phyloP scores from a whole-genome alignment of 2,888 invertebrate species.

The Trissolcus brochymenae region DNA sequence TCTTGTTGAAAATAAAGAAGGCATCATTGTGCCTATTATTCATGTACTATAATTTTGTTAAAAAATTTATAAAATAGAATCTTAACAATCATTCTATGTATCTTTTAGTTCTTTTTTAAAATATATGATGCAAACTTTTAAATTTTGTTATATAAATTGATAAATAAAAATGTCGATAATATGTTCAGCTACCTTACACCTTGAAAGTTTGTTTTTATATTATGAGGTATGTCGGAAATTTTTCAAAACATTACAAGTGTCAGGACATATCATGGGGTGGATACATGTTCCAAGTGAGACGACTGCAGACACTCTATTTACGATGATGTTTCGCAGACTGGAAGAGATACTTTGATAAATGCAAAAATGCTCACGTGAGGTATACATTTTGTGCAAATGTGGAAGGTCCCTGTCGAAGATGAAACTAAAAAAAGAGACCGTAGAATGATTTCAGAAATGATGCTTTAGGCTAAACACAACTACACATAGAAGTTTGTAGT shows the following conservation, averaged over 20 bases:
- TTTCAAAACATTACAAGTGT: constrained; percentile 26
- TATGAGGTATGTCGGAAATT: background rate
- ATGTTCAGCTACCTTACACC: background rate
- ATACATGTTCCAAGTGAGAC: constrained; percentile 22
- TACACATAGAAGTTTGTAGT: too few relatives aligned
- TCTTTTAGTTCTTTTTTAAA: too few relatives aligned
- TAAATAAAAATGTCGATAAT: too few relatives aligned
- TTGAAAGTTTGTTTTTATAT: background rate
- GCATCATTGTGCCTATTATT: too few relatives aligned
- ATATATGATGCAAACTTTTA: too few relatives aligned
- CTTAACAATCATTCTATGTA: too few relatives aligned
- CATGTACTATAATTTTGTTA: too few relatives aligned
- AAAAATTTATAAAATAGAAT: too few relatives aligned
- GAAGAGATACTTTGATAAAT: constrained; percentile 51
- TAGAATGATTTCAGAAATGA: constrained; percentile 33
- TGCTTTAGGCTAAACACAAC: background rate
- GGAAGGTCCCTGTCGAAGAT: constrained; percentile 49
- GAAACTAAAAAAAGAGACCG: constrained; percentile 41
- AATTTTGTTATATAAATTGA: too few relatives aligned
- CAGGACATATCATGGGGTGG: constrained; percentile 1
- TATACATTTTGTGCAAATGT: constrained; percentile 52
- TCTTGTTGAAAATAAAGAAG: too few relatives aligned
- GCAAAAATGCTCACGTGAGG: constrained; percentile 36
- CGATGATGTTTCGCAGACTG: constrained; percentile 37
- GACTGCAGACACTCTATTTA: constrained; percentile 34